phyloP scores from a whole-genome alignment of 2,797 vertebrate genomes.

The Columba guinea region DNA sequence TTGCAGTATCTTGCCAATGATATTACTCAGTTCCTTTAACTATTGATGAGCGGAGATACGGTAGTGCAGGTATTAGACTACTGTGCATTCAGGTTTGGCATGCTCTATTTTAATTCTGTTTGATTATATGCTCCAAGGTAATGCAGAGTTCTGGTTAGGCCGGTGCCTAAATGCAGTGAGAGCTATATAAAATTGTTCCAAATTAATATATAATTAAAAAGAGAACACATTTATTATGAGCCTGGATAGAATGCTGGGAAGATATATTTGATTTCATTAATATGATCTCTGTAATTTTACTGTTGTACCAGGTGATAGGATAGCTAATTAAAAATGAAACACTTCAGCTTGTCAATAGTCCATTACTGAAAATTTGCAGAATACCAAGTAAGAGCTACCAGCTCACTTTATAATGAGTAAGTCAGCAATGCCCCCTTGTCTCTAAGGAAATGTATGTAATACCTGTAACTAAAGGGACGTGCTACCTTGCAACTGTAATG shows the following conservation, averaged over 20 bases:
- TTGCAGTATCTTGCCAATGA: neutral
- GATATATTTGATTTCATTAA: neutral
- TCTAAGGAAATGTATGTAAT: neutral
- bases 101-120: neutral
- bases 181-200: neutral
- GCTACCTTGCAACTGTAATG: neutral
- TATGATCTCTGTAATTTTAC: slow-evolving; percentile 1
- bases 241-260: neutral
- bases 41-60: neutral
- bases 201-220: neutral
- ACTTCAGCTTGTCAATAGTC: neutral
- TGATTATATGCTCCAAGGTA: neutral
- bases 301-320: neutral
- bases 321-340: neutral
- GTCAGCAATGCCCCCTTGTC: neutral
- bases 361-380: slow-evolving; percentile 9
- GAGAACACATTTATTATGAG: neutral
- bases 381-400: neutral
- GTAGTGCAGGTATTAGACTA: neutral
- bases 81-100: neutral
- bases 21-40: neutral
- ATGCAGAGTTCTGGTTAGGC: neutral
- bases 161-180: neutral
- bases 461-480: neutral
- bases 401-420: slow-evolving; percentile 39